phyloP scores from a whole-genome alignment of 2,888 invertebrate genomes.

The Drosophila prolongata region DNA sequence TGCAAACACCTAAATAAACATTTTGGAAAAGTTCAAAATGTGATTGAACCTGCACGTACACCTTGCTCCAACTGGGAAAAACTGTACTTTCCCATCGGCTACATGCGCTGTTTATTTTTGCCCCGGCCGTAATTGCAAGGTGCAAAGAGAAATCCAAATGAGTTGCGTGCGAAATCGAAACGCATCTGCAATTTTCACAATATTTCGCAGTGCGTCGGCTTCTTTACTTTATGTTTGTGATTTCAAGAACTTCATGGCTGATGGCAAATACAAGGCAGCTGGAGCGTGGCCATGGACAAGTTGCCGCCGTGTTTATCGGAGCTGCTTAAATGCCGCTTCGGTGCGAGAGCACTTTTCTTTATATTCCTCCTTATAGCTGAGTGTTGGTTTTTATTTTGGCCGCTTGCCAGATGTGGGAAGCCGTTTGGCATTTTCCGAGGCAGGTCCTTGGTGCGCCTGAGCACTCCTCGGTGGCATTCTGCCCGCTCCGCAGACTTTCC shows the following conservation, averaged over 20 bases:
- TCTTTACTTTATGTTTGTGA: constrained; percentile 55
- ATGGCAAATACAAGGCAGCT: constrained; percentile 35
- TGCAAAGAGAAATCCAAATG: constrained; percentile 55
- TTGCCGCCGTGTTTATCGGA: constrained; percentile 39
- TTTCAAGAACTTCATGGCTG: constrained; percentile 41
- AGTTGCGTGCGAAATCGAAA: constrained; percentile 51
- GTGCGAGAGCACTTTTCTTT: constrained; percentile 22
- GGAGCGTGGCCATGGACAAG: constrained; percentile 41
- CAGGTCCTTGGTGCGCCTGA: constrained; percentile 46
- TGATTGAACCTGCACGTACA: constrained; percentile 69
- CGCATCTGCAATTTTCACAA: constrained; percentile 32
- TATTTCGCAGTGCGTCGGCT: constrained; percentile 20
- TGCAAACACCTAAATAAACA: constrained; percentile 11
- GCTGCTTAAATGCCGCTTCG: constrained; percentile 42
- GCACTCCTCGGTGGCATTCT: constrained; percentile 27
- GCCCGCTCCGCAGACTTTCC: constrained; percentile 33
- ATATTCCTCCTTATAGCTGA: constrained; percentile 15
- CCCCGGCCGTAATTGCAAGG: constrained; percentile 42
- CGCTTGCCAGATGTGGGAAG: constrained; percentile 29
- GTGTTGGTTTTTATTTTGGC: constrained; percentile 38
- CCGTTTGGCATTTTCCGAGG: constrained; percentile 36
- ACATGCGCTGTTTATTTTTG: constrained; percentile 52
- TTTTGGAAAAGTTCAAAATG: constrained; percentile 66
- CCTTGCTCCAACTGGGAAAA: constrained; percentile 11
- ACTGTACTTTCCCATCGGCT: constrained; percentile 21